Evolutionary conservation across 2,888 invertebrate genomes (phyloP).

Genomic region (Tenthredo mesomela): DNA sequence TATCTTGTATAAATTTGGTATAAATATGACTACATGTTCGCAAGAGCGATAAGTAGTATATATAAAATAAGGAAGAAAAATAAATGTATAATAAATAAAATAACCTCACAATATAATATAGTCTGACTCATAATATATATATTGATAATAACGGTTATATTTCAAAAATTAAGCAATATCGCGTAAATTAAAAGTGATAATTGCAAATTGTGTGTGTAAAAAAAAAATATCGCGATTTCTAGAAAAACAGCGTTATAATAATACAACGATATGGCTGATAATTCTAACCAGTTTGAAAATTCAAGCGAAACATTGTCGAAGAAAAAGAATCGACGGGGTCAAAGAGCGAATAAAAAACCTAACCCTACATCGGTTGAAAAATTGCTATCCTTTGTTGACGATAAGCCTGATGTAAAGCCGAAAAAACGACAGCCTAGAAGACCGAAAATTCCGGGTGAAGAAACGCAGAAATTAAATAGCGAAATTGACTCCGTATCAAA

Average conservation of each 20-base stretch:
- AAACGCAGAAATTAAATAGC: neutral
- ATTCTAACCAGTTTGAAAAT: neutral
- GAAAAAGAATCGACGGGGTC: conserved; percentile 28
- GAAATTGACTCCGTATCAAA: neutral
- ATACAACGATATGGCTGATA: conserved; percentile 30
- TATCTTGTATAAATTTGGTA: too few species aligned
- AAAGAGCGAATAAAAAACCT: conserved; percentile 25
- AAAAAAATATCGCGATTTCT: neutral
- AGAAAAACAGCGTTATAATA: neutral
- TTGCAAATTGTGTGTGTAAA: neutral
- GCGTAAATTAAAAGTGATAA: neutral
- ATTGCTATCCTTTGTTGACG: neutral
- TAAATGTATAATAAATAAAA: neutral
- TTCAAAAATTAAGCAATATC: too few species aligned
- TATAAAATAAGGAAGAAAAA: too few species aligned
- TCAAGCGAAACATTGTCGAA: neutral
- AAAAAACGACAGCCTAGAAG: conserved; percentile 31
- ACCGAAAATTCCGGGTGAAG: conserved; percentile 24
- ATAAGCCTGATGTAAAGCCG: neutral
- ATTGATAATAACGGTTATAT: neutral
- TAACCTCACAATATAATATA: neutral
- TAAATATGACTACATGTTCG: too few species aligned
- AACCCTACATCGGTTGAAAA: neutral
- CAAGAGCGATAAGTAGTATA: too few species aligned
- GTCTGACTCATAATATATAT: neutral